Evolutionary conservation across 1,140 invertebrate species (phyloP), one percentile per base, ranked within the genome.

Genomic region (Pseudoatta argentina): DNA sequence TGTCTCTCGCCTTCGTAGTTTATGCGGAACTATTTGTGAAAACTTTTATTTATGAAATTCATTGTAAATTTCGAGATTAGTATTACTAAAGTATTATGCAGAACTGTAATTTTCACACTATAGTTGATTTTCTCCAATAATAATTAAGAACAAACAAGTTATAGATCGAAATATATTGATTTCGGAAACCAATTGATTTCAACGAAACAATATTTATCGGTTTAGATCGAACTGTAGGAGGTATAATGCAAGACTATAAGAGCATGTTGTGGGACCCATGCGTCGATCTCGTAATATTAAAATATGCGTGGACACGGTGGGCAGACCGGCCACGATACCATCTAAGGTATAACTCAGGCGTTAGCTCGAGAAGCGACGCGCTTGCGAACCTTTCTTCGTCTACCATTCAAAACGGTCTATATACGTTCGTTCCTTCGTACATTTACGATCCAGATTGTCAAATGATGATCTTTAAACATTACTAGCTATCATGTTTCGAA

Each of bases 321-420:
- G 76, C 76, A 78, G 76, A 78, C 59, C 76, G 24, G 61, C 76
- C 44, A 78, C 44, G 76, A 78, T 78, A 78, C 76, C 76, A 78
- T 78, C 76, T 78, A 78, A 30, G 76, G 76, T 78, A 78, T 78
- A 78, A 24, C 39, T 78, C 24, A 66, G 76, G 76, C 76, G 76
- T 66, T 78, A 78, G 61, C 76, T 78, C 76, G 44, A 8, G 55
- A 39, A 61, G 39, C 10, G n/a, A 21, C 39, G 39, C 39, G 39
- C 61, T 78, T 78, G 44, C 61, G 61, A 78, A 78, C 39, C 61
- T 66, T 78, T 78, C 76, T 78, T 78, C 21, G 7, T 77, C 16
- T 64, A 16, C 34, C 57, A 78, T 48, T 44, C 76, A 27, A 51
- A 69, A 69, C 14, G 59, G 61, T 14, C 59, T 51, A 57, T 10